Percentiles rank a stretch among this genome's conserved stretches.
phyloP scores from a whole-genome alignment of 2,797 vertebrate species.

The Semotilus atromaculatus region DNA sequence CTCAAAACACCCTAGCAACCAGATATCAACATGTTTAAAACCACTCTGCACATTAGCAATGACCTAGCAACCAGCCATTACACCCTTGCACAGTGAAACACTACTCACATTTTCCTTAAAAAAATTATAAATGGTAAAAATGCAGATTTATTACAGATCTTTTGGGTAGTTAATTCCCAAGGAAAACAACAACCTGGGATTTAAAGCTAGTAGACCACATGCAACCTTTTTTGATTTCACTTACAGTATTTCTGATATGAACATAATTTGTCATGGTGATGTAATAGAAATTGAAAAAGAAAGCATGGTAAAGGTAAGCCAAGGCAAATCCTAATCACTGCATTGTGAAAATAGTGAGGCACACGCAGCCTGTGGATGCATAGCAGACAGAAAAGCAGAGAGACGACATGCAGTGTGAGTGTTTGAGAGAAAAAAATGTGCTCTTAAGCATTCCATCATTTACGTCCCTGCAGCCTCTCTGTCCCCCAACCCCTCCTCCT shows the following conservation, averaged over 20 bases:
- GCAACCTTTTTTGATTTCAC: not conserved
- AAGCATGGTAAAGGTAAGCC: constrained; percentile 49
- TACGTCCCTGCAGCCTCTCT: constrained; percentile 64
- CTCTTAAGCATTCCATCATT: constrained; percentile 76
- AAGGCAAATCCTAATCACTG: constrained; percentile 83
- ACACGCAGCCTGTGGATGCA: constrained; percentile 75
- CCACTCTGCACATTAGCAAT: not conserved
- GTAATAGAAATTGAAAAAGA: constrained; percentile 44
- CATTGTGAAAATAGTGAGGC: constrained; percentile 84
- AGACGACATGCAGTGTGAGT: constrained; percentile 17
- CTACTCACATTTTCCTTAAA: not conserved
- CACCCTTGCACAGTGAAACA: not conserved
- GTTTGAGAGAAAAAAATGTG: constrained; percentile 36
- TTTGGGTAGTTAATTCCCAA: not conserved
- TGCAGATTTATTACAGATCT: not conserved
- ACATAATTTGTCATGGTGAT: not conserved
- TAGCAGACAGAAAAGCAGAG: constrained; percentile 56
- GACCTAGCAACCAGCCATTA: not conserved
- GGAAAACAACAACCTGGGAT: not conserved
- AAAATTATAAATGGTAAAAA: too few species aligned
- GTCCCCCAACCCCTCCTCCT: constrained; percentile 54
- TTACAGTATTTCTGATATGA: not conserved
- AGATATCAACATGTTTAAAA: not conserved
- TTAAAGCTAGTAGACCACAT: not conserved
- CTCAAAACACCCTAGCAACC: not conserved